A percentile compares a stretch with the other conserved stretches of the same genome.
Conservation (phyloP, 1,140 invertebrate species). For the Myzus persicae region DNA sequence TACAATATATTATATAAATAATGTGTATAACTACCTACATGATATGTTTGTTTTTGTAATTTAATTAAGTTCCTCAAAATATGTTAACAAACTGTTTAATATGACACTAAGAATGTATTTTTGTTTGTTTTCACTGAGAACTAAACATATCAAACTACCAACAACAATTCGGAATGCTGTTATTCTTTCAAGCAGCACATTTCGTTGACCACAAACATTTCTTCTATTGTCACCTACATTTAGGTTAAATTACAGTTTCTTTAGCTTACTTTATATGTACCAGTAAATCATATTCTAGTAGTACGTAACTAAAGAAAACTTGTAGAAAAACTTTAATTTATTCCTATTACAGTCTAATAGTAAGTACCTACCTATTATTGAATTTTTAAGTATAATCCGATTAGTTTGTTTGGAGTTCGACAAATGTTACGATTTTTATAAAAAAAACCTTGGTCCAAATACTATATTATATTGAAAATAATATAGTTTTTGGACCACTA, state of each 20-base stretch:
- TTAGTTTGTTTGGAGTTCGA: no score
- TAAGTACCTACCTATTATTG: not conserved
- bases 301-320: not conserved
- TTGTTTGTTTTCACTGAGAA: not conserved
- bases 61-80: not conserved
- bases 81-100: not conserved
- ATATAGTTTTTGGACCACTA: no score
- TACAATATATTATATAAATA: not conserved
- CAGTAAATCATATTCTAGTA: not conserved
- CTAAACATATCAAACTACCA: not conserved
- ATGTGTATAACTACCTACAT: not conserved
- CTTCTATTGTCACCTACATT: not conserved
- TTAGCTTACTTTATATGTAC: not conserved
- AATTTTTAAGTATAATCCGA: not conserved
- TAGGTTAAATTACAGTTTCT: slow-evolving; percentile 7
- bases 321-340: not conserved
- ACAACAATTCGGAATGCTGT: not conserved
- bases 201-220: not conserved
- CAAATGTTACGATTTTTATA: no score
- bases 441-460: no score
- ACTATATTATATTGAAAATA: no score
- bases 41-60: not conserved
- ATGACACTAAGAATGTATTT: not conserved
- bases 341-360: no score
- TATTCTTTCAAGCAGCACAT: not conserved